Conservation (phyloP, 2,113 vertebrate species). For the Zosterops hypoxanthus region DNA sequence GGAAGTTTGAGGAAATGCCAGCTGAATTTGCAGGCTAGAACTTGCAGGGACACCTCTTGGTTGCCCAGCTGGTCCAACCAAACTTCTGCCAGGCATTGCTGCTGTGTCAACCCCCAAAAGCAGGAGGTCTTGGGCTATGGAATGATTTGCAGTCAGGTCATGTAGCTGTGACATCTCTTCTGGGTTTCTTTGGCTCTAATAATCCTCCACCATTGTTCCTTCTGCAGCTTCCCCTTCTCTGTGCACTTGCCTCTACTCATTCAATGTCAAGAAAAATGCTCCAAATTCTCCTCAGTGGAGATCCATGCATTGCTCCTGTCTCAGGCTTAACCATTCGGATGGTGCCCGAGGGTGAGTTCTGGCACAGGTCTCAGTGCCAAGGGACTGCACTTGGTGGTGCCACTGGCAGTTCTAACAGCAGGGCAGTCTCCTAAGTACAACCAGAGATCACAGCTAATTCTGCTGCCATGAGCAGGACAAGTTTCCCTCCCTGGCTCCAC, state of each 20-base stretch:
- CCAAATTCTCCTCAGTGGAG: not conserved
- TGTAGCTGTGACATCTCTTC: not conserved
- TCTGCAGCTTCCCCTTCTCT: not conserved
- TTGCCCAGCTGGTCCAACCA: not conserved
- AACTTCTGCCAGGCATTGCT: not conserved
- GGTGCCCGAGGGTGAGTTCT: not conserved
- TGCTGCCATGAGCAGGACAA: not conserved
- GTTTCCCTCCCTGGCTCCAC: not conserved
- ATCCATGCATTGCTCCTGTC: rapidly evolving
- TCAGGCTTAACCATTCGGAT: not conserved
- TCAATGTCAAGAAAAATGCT: not conserved
- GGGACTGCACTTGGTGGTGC: not conserved
- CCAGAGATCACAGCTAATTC: not conserved
- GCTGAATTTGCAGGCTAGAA: not conserved
- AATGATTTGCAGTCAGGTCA: not conserved
- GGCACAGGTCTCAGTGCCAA: not conserved
- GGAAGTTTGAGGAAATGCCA: not conserved
- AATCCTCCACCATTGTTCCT: not conserved
- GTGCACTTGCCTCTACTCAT: not conserved
- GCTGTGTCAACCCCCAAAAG: not conserved
- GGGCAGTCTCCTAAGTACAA: not conserved
- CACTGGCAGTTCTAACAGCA: not conserved
- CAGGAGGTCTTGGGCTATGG: not conserved
- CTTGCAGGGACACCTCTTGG: not conserved
- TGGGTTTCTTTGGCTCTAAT: not conserved